Evolutionary conservation across 2,113 vertebrate species (phyloP), one percentile per base, ranked within the genome.

Genomic region (Alces alces): DNA sequence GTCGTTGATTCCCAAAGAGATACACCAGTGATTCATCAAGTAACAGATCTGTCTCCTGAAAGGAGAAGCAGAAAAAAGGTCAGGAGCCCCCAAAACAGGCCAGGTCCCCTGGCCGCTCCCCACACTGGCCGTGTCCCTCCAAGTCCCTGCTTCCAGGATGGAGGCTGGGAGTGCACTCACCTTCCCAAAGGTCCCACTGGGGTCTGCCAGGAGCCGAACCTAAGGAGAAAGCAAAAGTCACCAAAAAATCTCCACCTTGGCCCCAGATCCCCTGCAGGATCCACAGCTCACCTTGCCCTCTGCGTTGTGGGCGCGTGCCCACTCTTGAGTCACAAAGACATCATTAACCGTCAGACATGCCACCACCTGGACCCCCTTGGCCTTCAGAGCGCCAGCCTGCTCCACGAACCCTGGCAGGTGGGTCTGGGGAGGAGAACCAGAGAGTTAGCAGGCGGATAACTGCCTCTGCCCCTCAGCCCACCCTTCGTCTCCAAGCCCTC

Each of bases 131-230:
- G 16, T 0, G 33, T 13, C 54, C 58, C 73, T 39, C 61, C 30
- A 91, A 57, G 61, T 47, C 50, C 73, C 58, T 87, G 85, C 39
- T 21, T 76, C 43, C 55, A 47, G 47, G 45, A 30, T 27, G 23
- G 13, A 23, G 21, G n/a, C 4, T 2, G 3, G 2, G 36, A 27
- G 1, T 5, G 23, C 39, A 96, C 96, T 95, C 92, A 99, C 99
- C 99, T 99, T 98, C 90, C 99, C 99, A 96, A 99, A 99, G 50
- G 98, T 98, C 93, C 99, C 99, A 7, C 98, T 99, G 2, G 99
- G 99, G 97, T 99, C 99, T 64, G 99, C 99, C 97, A 99, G 97
- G 98, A 99, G 99, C 96, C 98, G 99, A 96, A 99, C 98, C 99
- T 99, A 95, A 39, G n/a, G 33, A 80, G 78, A 96, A 50, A 92